Evolutionary conservation across 2,113 vertebrate genomes (phyloP).

Genomic region (Amblyopsis rosae): DNA sequence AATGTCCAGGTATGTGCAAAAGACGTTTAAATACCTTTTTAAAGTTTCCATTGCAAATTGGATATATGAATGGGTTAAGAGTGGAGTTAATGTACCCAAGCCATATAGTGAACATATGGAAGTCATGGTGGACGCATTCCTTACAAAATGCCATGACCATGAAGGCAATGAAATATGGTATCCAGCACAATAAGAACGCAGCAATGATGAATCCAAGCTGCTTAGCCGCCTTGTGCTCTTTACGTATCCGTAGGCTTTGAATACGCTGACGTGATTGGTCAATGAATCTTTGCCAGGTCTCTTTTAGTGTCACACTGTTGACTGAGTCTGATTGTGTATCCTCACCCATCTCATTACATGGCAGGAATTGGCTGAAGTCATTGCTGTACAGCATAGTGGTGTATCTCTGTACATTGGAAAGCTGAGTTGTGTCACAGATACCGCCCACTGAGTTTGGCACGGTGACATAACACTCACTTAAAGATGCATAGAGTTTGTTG

Average conservation of each 20-base stretch:
- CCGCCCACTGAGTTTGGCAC: slow-evolving; percentile 64
- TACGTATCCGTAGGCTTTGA: slow-evolving; percentile 78
- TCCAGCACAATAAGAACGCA: slow-evolving; percentile 93
- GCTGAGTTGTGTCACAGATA: slow-evolving; percentile 61
- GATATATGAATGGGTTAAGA: slow-evolving; percentile 93
- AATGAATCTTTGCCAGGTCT: slow-evolving; percentile 83
- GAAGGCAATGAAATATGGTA: slow-evolving; percentile 92
- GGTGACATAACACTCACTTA: slow-evolving; percentile 53
- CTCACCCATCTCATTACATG: slow-evolving; percentile 62
- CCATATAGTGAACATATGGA: slow-evolving; percentile 95
- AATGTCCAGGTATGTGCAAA: slow-evolving; percentile 67
- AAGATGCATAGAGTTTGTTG: slow-evolving; percentile 25
- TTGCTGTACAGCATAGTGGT: slow-evolving; percentile 54
- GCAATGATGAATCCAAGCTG: slow-evolving; percentile 93
- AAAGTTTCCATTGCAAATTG: slow-evolving; percentile 94
- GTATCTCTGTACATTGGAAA: slow-evolving; percentile 74
- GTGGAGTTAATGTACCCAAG: slow-evolving; percentile 96
- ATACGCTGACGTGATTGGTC: slow-evolving; percentile 74
- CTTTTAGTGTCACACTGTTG: slow-evolving; percentile 75
- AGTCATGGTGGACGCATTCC: slow-evolving; percentile 72
- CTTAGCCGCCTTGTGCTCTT: slow-evolving; percentile 90
- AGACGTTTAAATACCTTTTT: slow-evolving; percentile 92
- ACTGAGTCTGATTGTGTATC: slow-evolving; percentile 49
- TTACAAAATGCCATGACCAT: slow-evolving; percentile 88
- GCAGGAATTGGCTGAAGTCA: slow-evolving; percentile 40